Evolutionary conservation across 2,888 invertebrate species (phyloP).

Genomic region (Meandrusa payeni): DNA sequence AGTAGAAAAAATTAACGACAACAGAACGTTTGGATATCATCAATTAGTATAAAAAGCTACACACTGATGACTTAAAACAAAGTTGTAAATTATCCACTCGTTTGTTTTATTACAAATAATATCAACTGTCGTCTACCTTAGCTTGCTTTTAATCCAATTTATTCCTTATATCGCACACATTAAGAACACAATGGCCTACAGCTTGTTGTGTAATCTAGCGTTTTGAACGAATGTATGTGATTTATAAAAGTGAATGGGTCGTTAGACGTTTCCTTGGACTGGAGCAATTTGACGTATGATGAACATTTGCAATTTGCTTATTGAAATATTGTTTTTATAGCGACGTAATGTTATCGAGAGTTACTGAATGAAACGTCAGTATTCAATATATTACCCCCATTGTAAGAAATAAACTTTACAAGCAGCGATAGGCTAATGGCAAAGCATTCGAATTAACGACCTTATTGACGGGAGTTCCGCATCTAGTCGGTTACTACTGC

Average conservation of each 20-base stretch:
- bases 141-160: not conserved
- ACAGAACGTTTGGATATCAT: no score
- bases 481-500: no score
- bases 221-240: slow-evolving; percentile 17
- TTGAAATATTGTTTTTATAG: slow-evolving; percentile 15
- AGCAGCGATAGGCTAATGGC: no score
- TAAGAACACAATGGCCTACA: not conserved
- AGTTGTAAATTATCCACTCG: slow-evolving; percentile 10
- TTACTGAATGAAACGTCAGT: not conserved
- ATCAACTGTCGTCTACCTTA: slow-evolving; percentile 5
- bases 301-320: slow-evolving; percentile 11
- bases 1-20: no score
- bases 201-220: slow-evolving; percentile 17
- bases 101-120: slow-evolving; percentile 19
- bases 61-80: not conserved
- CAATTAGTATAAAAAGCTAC: no score
- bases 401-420: no score
- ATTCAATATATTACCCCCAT: no score
- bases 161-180: not conserved
- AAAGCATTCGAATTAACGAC: no score
- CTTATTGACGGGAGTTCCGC: no score
- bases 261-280: slow-evolving; percentile 24
- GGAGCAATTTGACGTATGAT: slow-evolving; percentile 20
- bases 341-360: not conserved
- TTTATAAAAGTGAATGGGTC: slow-evolving; percentile 26